A percentile compares a stretch with the other conserved stretches of the same genome.
Evolutionary conservation across 2,113 vertebrate genomes (phyloP).

Genomic region (Halichoeres trimaculatus): DNA sequence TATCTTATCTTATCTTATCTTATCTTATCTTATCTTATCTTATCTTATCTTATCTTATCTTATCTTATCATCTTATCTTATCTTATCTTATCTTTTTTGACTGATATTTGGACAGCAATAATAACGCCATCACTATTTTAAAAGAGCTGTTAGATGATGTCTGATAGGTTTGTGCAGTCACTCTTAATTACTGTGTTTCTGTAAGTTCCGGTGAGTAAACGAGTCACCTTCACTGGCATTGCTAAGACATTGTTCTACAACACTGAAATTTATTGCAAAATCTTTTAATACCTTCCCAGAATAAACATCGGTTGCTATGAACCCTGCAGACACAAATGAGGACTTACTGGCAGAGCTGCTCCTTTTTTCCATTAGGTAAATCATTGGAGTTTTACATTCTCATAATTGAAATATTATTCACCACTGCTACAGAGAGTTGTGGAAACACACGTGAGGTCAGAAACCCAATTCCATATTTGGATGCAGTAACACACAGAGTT

Average conservation of each 20-base stretch:
- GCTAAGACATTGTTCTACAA: conserved; percentile 36
- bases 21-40: too few relatives aligned
- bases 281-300: conserved; percentile 11
- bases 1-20: too few relatives aligned
- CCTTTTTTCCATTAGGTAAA: conserved; percentile 27
- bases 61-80: too few relatives aligned
- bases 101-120: too few relatives aligned
- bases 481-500: conserved; percentile 17
- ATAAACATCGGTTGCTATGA: conserved; percentile 20
- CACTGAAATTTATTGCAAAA: conserved; percentile 16
- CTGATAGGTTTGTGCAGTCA: not conserved
- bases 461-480: conserved; percentile 51
- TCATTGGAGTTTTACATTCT: conserved; percentile 6
- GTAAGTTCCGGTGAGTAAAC: not conserved
- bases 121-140: not conserved
- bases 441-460: conserved; percentile 30
- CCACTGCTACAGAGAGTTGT: conserved; percentile 1
- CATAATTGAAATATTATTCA: conserved; percentile 3
- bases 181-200: not conserved
- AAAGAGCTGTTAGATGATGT: not conserved
- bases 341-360: conserved; percentile 9
- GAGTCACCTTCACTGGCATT: conserved; percentile 2
- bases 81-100: too few relatives aligned
- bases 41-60: too few relatives aligned
- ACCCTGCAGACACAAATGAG: conserved; percentile 19